These are phyloP conservation scores for Hyphantria cunea DNA, from an alignment of 1,140 invertebrate genomes.

Conservation along the genomic window DNA sequence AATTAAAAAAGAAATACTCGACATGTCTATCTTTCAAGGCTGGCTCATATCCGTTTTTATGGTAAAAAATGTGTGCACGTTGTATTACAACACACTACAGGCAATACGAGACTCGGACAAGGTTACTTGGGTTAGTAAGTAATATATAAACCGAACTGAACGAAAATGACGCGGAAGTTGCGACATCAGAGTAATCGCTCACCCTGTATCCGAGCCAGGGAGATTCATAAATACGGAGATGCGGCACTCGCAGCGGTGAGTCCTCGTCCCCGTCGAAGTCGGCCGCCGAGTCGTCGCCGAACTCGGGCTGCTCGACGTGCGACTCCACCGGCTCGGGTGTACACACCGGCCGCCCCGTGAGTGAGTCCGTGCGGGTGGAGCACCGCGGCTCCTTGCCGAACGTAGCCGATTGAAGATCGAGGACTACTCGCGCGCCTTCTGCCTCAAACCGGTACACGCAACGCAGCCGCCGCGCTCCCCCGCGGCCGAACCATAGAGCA, in stretches of 20 bases:
- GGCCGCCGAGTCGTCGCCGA: slow-evolving; percentile 38
- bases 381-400: slow-evolving; percentile 80
- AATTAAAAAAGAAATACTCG: too few species aligned
- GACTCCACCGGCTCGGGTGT: slow-evolving; percentile 47
- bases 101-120: too few species aligned
- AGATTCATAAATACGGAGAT: slow-evolving; percentile 63
- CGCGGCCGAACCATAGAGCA: slow-evolving; percentile 89
- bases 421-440: slow-evolving; percentile 83
- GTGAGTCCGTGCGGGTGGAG: slow-evolving; percentile 86
- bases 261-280: slow-evolving; percentile 63
- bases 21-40: too few species aligned
- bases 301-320: slow-evolving; percentile 34
- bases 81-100: too few species aligned
- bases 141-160: too few species aligned
- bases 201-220: slow-evolving; percentile 70
- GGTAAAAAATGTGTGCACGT: too few species aligned
- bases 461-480: slow-evolving; percentile 87
- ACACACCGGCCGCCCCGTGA: slow-evolving; percentile 84
- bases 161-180: too few species aligned
- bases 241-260: slow-evolving; percentile 52
- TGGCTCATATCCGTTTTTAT: too few species aligned
- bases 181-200: slow-evolving; percentile 17
- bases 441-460: slow-evolving; percentile 90
- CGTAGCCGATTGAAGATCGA: slow-evolving; percentile 73
- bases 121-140: too few species aligned